These are phyloP conservation scores for Neostethus bicornis DNA, from an alignment of 2,797 vertebrate genomes.

Conservation along the genomic window DNA sequence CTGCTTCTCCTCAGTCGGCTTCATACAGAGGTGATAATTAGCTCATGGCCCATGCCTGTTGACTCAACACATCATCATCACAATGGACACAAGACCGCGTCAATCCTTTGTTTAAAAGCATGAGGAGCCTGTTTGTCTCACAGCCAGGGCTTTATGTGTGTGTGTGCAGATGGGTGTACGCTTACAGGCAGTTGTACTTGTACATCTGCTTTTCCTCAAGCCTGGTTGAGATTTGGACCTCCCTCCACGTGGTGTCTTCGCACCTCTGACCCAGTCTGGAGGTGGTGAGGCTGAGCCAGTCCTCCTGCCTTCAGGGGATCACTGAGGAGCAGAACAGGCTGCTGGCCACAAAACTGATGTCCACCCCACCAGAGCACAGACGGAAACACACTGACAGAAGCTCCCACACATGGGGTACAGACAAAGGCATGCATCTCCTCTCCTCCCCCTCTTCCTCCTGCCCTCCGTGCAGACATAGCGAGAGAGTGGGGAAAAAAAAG, in stretches of 20 bases:
- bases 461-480: slow-evolving; percentile 41
- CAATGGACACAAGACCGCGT: slow-evolving; percentile 36
- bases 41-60: slow-evolving; percentile 53
- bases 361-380: slow-evolving; percentile 48
- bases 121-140: slow-evolving; percentile 62
- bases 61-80: slow-evolving; percentile 46
- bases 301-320: slow-evolving; percentile 50
- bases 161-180: slow-evolving; percentile 30
- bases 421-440: slow-evolving; percentile 54
- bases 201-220: slow-evolving; percentile 14
- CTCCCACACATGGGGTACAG: slow-evolving; percentile 54
- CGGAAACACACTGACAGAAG: slow-evolving; percentile 43
- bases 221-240: slow-evolving; percentile 57
- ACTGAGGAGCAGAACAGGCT: slow-evolving; percentile 55
- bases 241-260: slow-evolving; percentile 50
- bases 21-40: slow-evolving; percentile 75
- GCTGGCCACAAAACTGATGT: slow-evolving; percentile 62
- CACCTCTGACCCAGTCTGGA: slow-evolving; percentile 61
- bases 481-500: slow-evolving; percentile 39
- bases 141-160: slow-evolving; percentile 46
- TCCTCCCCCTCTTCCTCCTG: slow-evolving; percentile 39
- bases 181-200: slow-evolving; percentile 22
- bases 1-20: slow-evolving; percentile 55
- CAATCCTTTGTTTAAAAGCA: slow-evolving; percentile 51
- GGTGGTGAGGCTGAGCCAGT: slow-evolving; percentile 56